These are phyloP conservation scores for Rhopalosiphum maidis DNA, from an alignment of 1,140 invertebrate genomes.

Conservation along the genomic window DNA sequence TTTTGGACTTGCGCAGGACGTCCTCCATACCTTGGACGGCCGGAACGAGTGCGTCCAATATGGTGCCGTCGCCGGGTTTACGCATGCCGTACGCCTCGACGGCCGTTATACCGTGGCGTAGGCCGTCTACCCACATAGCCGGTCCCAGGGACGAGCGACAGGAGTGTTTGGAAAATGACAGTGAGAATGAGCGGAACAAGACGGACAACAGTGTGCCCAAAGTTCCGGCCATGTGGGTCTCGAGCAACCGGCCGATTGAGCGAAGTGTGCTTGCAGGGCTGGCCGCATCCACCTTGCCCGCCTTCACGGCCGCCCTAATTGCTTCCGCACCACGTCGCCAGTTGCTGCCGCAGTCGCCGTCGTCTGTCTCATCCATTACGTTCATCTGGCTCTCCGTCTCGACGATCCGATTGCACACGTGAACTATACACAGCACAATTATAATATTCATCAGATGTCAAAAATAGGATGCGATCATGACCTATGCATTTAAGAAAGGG, in stretches of 20 bases:
- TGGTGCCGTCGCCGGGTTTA: not conserved
- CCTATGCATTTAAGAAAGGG: not conserved
- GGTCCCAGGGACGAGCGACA: not conserved
- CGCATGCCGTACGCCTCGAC: not conserved
- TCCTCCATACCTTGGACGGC: not conserved
- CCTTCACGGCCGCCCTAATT: not conserved
- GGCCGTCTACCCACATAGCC: not conserved
- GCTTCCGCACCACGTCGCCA: not conserved
- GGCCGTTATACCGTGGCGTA: not conserved
- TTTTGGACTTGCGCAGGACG: not conserved
- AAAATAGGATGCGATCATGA: not conserved
- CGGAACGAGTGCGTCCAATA: not conserved
- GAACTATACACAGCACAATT: not conserved
- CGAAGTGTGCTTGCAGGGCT: not conserved
- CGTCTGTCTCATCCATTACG: not conserved
- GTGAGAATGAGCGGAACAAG: not conserved
- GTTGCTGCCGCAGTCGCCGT: not conserved
- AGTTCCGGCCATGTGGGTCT: not conserved
- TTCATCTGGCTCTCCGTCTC: not conserved
- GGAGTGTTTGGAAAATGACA: not conserved
- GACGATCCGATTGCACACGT: constrained; percentile 16
- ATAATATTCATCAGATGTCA: not conserved
- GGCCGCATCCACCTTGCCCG: not conserved
- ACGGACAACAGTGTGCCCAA: not conserved
- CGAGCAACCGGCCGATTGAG: not conserved